phyloP scores from a whole-genome alignment of 2,113 vertebrate species.

The Symphodus melops region DNA sequence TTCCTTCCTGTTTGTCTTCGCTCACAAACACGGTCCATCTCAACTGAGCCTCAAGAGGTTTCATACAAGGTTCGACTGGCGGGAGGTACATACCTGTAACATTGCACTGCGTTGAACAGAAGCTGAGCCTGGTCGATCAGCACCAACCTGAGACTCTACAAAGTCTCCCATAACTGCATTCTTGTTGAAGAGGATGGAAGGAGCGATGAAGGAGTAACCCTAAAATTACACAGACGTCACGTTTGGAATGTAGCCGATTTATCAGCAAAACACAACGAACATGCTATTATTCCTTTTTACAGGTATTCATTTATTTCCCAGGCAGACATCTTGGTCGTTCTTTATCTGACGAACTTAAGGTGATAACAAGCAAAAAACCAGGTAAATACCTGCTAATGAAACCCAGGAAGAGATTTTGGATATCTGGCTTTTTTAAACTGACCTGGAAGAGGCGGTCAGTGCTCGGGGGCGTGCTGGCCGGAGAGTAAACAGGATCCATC shows the following conservation, averaged over 20 bases:
- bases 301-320: too few species aligned
- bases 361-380: too few species aligned
- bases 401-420: background rate
- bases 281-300: too few species aligned
- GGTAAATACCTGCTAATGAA: too few species aligned
- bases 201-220: conserved; percentile 94
- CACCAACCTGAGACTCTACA: conserved; percentile 79
- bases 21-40: background rate
- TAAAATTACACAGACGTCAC: conserved; percentile 51
- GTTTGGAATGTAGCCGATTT: background rate
- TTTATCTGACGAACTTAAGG: too few species aligned
- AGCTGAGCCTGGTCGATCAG: conserved; percentile 86
- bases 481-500: conserved; percentile 93
- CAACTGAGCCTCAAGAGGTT: background rate
- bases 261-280: too few species aligned
- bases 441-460: conserved; percentile 92
- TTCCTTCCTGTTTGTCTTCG: conserved; percentile 18
- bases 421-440: background rate
- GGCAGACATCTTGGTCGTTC: too few species aligned
- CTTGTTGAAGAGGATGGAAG: conserved; percentile 91
- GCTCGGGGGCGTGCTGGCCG: conserved; percentile 89
- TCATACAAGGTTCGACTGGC: background rate
- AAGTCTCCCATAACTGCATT: conserved; percentile 91
- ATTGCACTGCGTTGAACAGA: conserved; percentile 90
- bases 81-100: conserved; percentile 84